phyloP scores from a whole-genome alignment of 2,113 vertebrate species.

The Notothenia rossii region DNA sequence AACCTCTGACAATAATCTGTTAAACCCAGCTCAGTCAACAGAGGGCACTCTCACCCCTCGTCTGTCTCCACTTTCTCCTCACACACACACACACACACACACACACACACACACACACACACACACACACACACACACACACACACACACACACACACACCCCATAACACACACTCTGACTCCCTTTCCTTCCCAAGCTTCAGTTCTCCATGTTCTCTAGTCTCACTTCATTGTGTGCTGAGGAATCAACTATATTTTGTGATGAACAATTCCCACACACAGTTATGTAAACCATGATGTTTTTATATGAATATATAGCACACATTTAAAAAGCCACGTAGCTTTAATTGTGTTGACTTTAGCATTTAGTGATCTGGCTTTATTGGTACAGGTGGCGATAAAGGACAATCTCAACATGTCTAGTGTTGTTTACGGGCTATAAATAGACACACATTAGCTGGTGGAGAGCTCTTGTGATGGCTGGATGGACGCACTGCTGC shows the following conservation, averaged over 20 bases:
- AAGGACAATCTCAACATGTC: conserved; percentile 44
- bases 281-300: neutral
- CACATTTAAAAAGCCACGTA: neutral
- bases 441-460: conserved; percentile 71
- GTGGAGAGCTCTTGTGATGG: conserved; percentile 49
- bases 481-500: conserved; percentile 30
- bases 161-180: conserved; percentile 6
- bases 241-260: conserved; percentile 19
- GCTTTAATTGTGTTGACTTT: conserved; percentile 28
- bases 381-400: conserved; percentile 61
- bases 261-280: neutral
- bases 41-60: conserved; percentile 73
- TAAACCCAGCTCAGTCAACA: conserved; percentile 53
- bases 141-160: no score
- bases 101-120: neutral
- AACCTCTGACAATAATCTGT: conserved; percentile 6
- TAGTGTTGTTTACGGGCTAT: conserved; percentile 54
- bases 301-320: neutral
- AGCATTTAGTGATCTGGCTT: conserved; percentile 26
- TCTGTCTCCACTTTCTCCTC: conserved; percentile 18
- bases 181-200: conserved; percentile 33
- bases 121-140: no score
- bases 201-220: conserved; percentile 39
- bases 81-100: neutral
- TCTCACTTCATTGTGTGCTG: conserved; percentile 35